Evolutionary conservation across 2,797 vertebrate species (phyloP).

Genomic region (Caiman crocodilus): DNA sequence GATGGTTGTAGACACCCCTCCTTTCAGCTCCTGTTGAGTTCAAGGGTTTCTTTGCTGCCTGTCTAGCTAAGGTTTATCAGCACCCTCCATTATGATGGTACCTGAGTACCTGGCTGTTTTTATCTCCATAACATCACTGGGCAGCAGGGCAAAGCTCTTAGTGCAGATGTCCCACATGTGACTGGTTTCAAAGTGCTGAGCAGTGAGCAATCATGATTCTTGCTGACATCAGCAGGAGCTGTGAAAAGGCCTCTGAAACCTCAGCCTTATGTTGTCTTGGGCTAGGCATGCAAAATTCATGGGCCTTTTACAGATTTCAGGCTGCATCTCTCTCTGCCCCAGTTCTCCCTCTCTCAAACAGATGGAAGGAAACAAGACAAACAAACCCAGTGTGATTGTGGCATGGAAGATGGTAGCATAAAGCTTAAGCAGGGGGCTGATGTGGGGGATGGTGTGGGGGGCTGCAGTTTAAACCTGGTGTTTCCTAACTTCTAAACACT

Average conservation of each 20-base stretch:
- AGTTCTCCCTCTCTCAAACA: accelerated
- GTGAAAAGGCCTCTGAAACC: not conserved
- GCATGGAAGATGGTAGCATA: not conserved
- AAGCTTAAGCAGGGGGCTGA: not conserved
- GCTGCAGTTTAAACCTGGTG: not conserved
- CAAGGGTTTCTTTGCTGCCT: not conserved
- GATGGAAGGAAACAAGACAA: not conserved
- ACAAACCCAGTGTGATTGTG: not conserved
- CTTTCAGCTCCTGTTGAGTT: not conserved
- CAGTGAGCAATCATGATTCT: too few species aligned
- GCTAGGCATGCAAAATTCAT: not conserved
- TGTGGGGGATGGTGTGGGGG: too few species aligned
- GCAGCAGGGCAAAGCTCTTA: not conserved
- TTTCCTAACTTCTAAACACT: not conserved
- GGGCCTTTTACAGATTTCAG: not conserved
- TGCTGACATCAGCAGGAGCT: not conserved
- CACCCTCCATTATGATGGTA: not conserved
- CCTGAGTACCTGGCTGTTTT: not conserved
- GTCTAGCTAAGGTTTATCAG: not conserved
- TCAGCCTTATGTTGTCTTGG: accelerated
- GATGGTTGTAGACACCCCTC: not conserved
- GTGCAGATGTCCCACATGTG: not conserved
- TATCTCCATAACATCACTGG: too few species aligned
- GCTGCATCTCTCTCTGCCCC: accelerated
- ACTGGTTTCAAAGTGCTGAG: not conserved